Percentiles rank a stretch among this genome's conserved stretches.
Evolutionary conservation across 2,113 vertebrate genomes (phyloP).

Genomic region (Periophthalmus modestus): DNA sequence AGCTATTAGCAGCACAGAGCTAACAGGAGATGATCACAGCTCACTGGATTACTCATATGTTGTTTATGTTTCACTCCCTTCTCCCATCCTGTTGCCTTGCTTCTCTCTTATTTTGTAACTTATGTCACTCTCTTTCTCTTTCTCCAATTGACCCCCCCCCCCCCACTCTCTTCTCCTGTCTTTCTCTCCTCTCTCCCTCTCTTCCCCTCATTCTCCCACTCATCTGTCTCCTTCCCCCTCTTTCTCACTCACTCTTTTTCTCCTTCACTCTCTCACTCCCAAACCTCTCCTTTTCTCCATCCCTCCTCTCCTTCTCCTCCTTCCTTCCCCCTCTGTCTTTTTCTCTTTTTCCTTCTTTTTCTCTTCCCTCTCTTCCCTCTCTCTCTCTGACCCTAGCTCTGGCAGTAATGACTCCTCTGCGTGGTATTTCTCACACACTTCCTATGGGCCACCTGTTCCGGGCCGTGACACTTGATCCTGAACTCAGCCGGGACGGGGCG

Average conservation of each 20-base stretch:
- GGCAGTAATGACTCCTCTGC: background rate
- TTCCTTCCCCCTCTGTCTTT: background rate
- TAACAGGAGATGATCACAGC: too few relatives aligned
- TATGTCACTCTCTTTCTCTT: background rate
- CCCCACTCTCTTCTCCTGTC: too few relatives aligned
- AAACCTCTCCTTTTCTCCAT: background rate
- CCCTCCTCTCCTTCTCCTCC: background rate
- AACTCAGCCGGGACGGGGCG: background rate
- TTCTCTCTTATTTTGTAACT: too few relatives aligned
- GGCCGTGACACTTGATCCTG: background rate
- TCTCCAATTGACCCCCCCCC: too few relatives aligned
- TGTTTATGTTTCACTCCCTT: too few relatives aligned
- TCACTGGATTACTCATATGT: too few relatives aligned
- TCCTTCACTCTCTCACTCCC: too few relatives aligned
- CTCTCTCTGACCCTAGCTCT: background rate
- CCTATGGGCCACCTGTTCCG: slow-evolving; percentile 3
- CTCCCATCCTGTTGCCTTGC: too few relatives aligned
- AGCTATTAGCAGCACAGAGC: too few relatives aligned
- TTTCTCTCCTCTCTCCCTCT: too few relatives aligned
- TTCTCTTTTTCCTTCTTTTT: background rate
- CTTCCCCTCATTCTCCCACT: too few relatives aligned
- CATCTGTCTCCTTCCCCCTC: too few relatives aligned
- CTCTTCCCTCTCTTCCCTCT: background rate
- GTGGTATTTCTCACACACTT: slow-evolving; percentile 8
- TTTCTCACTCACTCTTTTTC: background rate